Base-by-base conservation (phyloP, 2,888 invertebrate genomes). In the Torymus tubicola region DNA sequence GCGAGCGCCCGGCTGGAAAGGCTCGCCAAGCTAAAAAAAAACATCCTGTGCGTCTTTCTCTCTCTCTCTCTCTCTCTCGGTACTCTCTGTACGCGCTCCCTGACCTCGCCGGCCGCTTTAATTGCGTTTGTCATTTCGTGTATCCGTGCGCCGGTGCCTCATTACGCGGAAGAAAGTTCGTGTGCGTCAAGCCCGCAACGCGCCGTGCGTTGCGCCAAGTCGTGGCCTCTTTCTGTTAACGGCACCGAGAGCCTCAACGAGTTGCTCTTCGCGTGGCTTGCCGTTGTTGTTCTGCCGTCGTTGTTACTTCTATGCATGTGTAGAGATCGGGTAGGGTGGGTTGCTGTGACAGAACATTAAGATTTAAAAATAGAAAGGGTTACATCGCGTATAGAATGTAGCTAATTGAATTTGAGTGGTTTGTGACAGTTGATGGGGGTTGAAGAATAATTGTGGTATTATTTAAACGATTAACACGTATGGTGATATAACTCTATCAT, bases 151-250 rank as follows among this genome's bases (percentile, higher is more conserved):
- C n/a, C 16, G 5, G 42, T 42, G 57, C 4, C 88, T 89, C 87
- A 87, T 88, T 88, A 89, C 85, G 42, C 42, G 58, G 86, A 88
- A 85, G 88, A 89, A 88, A 89, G 87, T 88, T 87, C 85, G 42
- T 42, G 42, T 42, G 42, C 42, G 42, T 42, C 42, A 42, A 42
- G 42, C 42, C 42, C 42, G 42, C 42, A 42, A 42, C 42, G 42
- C 42, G 42, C 42, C 42, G 84, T 84, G 85, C 84, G 86, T 86
- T 86, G 87, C 86, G 86, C 87, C 86, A 86, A 85, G 87, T 87
- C 86, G 86, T 88, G 89, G 88, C 89, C 89, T 88, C 87, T 88
- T 90, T 90, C 87, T 87, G 85, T 85, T 89, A 89, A 89, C 89
- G 89, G 89, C 89, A 88, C 86, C 85, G 85, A 85, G 85, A 85